Evolutionary conservation across 2,888 invertebrate genomes (phyloP), one percentile per base, ranked within the genome.

Genomic region (Apamea anceps): DNA sequence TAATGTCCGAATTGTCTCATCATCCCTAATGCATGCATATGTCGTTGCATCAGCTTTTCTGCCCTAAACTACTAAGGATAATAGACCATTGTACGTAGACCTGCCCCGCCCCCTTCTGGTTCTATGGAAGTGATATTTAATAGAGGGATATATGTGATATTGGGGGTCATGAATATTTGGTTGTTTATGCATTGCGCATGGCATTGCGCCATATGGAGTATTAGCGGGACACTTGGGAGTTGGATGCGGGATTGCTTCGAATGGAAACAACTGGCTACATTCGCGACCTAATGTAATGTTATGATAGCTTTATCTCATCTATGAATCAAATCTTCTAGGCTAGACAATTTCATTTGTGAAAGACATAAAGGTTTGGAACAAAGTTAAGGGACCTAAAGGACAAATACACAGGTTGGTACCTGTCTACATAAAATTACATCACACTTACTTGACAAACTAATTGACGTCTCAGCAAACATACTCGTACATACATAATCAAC

Each of bases 11-110:
- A 94, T 94, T 93, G 94, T 95, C 93, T 94, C 96, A 95, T 96
- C 95, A 92, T 93, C 94, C 94, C 94, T 96, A 96, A 96, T 96
- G 96, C 96, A 95, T 96, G 94, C 96, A 96, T 96, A 96, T 96
- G 96, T 95, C 96, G 95, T 95, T 95, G 94, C 94, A 95, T 95
- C 94, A 95, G 92, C 92, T 94, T 94, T 94, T 91, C 94, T 95
- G 95, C 95, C 96, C 96, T 94, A 90, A 91, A 91, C 88, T 93
- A 90, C 92, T 94, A 94, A 94, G 93, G 94, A 94, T 95, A 94
- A 93, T 90, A 90, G 80, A 87, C 96, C 93, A 94, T 78, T 84
- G 54, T 88, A 90, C 66, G 32, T 63, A 80, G 95, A 92, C 8
- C 94, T 88, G 66, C 89, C 76, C 68, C 74, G 77, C 78, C 77